These are phyloP conservation scores for Laticauda laticaudata DNA, from an alignment of 2,113 vertebrate species.

Conservation along the genomic window DNA sequence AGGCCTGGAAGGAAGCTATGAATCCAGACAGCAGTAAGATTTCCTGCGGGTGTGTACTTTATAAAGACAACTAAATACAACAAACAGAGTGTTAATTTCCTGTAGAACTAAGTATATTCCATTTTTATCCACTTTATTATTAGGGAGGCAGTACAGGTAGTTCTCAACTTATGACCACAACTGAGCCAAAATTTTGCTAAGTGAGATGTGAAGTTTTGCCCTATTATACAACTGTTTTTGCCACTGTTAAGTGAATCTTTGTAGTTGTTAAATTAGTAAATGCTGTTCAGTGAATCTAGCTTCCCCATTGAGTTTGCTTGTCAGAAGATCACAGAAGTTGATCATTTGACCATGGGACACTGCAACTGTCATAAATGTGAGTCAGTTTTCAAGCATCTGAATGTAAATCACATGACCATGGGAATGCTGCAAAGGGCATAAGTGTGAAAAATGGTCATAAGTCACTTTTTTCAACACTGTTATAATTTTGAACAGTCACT, in stretches of 20 bases:
- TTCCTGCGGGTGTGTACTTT: slow-evolving; percentile 22
- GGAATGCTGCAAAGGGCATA: neutral
- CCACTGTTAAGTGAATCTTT: neutral
- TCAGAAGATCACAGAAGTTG: neutral
- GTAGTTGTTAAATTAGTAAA: neutral
- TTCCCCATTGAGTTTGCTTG: neutral
- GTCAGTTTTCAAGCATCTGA: neutral
- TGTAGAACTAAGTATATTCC: slow-evolving; percentile 24
- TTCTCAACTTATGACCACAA: neutral
- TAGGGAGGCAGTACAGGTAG: slow-evolving; percentile 24
- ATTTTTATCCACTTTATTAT: slow-evolving; percentile 44
- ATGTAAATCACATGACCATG: neutral
- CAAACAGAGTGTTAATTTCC: slow-evolving; percentile 28
- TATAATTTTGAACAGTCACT: neutral
- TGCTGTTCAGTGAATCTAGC: neutral
- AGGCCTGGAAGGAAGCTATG: neutral
- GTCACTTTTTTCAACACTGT: neutral
- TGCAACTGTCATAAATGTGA: neutral
- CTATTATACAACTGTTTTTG: neutral
- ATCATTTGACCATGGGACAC: neutral
- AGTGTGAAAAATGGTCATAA: neutral
- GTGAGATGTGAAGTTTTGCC: neutral
- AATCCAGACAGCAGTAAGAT: slow-evolving; percentile 28
- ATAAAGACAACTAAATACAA: slow-evolving; percentile 25
- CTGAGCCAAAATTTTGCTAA: neutral